Base-by-base conservation (phyloP, 2,888 invertebrate genomes). In the Limenitis camilla region DNA sequence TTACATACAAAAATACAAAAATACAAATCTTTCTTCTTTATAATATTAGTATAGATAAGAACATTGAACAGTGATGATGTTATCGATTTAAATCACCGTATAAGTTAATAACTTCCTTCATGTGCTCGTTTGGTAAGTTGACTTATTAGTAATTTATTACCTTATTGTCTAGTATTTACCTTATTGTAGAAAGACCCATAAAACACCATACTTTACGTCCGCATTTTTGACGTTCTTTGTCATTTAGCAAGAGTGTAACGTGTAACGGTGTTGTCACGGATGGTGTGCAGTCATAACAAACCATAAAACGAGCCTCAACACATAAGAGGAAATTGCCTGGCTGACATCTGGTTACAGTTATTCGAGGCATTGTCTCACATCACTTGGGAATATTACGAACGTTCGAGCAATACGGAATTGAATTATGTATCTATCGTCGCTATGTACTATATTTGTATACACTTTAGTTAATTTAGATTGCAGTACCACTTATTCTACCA, bases 281-380 rank as follows among this genome's bases (percentile, higher is more conserved):
- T 54, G 58, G 60, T 54, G 52, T 52, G 53, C 58, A 58, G 58
- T 58, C 61, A 61, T 58, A 61, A 60, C 56, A 60, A 56, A 56
- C 54, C 53, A 58, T 56, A 58, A 60, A 60, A 58, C 40, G 50
- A 56, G 52, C 61, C 52, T 58, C 54, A 52, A 45, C 53, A 49
- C 47, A 50, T 50, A 53, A 55, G 58, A 56, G 61, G 62, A 64
- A 64, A 62, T 64, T 59, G 60, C 60, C 56, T 46, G 42, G 53
- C 56, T 59, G 57, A 60, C 57, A 53, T 59, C 57, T 58, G 55
- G 49, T 59, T 50, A 58, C 62, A 56, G 63, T 61, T 64, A 59
- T 56, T 49, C 56, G 47, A 52, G 45, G 57, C 58, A 63, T 63
- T 63, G 61, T 64, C 60, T 59, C 53, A 36, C 44, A 44, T 45